Conservation (phyloP, 2,888 invertebrate species). For the Clusia tigrina region DNA sequence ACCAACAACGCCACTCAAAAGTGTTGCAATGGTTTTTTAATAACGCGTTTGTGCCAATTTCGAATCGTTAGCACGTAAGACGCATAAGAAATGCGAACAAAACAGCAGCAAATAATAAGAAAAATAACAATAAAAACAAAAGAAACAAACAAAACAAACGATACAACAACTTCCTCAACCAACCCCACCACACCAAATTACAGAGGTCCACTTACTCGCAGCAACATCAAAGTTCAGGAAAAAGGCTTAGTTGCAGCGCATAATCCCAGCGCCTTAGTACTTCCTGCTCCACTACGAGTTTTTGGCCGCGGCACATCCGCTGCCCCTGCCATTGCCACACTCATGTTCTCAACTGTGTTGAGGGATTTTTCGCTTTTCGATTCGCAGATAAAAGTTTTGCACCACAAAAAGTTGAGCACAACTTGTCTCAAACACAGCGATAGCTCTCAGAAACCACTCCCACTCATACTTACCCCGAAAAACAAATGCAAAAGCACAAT, state of each 20-base stretch:
- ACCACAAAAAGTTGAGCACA: background rate
- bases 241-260: background rate
- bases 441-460: background rate
- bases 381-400: slow-evolving; percentile 10
- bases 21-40: slow-evolving; percentile 21
- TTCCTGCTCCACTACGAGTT: background rate
- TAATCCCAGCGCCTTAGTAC: background rate
- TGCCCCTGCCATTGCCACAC: background rate
- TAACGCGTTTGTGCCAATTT: slow-evolving; percentile 22
- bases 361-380: background rate
- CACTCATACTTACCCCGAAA: no score
- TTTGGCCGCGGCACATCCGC: background rate
- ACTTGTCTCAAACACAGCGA: background rate
- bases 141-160: background rate
- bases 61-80: slow-evolving; percentile 15
- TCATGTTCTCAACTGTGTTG: background rate
- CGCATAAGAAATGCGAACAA: no score
- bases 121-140: background rate
- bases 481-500: no score
- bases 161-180: background rate
- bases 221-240: background rate
- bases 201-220: background rate
- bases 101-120: no score
- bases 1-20: background rate
- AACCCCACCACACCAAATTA: background rate